phyloP scores from a whole-genome alignment of 2,113 vertebrate species.

The Chionis minor region DNA sequence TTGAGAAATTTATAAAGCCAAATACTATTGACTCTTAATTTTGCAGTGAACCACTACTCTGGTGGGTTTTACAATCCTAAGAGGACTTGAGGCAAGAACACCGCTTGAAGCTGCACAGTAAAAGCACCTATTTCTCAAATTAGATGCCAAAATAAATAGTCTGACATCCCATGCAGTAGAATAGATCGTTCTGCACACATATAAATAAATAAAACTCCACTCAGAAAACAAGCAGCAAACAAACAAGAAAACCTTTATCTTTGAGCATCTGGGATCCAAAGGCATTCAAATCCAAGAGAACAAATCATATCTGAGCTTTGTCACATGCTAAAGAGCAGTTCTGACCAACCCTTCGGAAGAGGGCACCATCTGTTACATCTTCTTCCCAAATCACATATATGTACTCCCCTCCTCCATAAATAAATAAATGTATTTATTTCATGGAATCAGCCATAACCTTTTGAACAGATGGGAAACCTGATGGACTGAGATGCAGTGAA shows the following conservation, averaged over 20 bases:
- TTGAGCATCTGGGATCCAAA: neutral
- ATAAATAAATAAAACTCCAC: neutral
- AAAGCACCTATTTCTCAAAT: neutral
- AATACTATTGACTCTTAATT: neutral
- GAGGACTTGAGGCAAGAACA: neutral
- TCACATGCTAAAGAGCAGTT: neutral
- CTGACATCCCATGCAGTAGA: neutral
- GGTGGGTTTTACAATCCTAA: neutral
- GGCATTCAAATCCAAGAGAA: neutral
- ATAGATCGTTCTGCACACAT: neutral
- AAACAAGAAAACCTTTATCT: neutral
- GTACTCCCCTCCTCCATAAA: neutral
- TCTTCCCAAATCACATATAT: neutral
- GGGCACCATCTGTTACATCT: neutral
- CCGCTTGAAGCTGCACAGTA: neutral
- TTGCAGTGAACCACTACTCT: neutral
- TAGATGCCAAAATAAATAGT: neutral
- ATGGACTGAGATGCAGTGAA: neutral
- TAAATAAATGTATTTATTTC: neutral
- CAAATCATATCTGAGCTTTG: neutral
- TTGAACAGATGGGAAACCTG: neutral
- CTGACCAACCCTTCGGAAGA: neutral
- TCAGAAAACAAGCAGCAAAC: neutral
- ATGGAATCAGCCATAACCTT: neutral
- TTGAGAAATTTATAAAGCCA: neutral